Conservation (phyloP, 2,888 invertebrate genomes). For the Copidosoma aretas region DNA sequence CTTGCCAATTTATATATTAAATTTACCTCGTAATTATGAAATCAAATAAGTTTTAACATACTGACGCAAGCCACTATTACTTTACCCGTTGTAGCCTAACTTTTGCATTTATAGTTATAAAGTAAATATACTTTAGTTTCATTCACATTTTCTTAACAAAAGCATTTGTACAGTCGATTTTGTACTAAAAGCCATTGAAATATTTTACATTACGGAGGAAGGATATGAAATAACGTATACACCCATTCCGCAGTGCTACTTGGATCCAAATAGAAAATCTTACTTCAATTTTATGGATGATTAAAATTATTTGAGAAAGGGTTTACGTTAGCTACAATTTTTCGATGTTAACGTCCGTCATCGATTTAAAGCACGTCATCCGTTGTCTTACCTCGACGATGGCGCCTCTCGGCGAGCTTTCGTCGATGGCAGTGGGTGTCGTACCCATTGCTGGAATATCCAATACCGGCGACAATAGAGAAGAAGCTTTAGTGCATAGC, state of each 20-base stretch:
- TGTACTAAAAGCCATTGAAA: neutral
- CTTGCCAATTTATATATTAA: too few species aligned
- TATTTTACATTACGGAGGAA: neutral
- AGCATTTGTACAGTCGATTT: neutral
- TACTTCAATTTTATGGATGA: neutral
- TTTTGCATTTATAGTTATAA: neutral
- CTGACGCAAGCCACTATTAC: neutral
- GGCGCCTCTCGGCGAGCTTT: constrained; percentile 52
- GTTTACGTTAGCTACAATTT: constrained; percentile 23
- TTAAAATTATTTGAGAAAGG: constrained; percentile 16
- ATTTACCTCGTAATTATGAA: too few species aligned
- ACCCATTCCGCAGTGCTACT: constrained; percentile 22
- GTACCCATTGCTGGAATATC: neutral
- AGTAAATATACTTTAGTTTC: neutral
- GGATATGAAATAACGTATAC: constrained; percentile 1
- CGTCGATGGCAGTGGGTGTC: constrained; percentile 12
- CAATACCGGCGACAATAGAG: neutral
- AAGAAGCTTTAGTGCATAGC: neutral
- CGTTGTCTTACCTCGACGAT: constrained; percentile 57
- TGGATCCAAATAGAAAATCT: constrained; percentile 2
- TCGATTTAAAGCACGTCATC: constrained; percentile 17
- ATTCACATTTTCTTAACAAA: neutral
- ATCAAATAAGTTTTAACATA: neutral
- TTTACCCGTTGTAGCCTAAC: neutral
- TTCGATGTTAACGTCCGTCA: constrained; percentile 8